These are phyloP conservation scores for Tetraneura akinire DNA, from an alignment of 1,140 invertebrate species.

Conservation along the genomic window DNA sequence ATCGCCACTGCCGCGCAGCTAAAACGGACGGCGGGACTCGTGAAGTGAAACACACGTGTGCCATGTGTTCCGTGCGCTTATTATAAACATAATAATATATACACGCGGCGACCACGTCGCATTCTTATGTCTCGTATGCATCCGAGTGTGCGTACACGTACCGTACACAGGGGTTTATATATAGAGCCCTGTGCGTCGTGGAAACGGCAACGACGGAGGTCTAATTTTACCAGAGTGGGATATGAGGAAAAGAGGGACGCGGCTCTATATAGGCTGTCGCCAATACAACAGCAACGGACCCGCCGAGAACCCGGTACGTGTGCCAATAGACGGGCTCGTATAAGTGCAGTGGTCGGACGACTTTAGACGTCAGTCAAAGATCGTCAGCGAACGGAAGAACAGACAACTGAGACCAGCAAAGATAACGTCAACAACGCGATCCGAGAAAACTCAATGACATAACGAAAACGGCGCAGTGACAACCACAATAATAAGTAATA, in stretches of 20 bases:
- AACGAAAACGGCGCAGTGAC: background rate
- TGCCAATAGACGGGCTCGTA: slow-evolving; percentile 31
- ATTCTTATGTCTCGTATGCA: slow-evolving; percentile 5
- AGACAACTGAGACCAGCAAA: background rate
- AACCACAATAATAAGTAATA: background rate
- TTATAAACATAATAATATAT: slow-evolving; percentile 41
- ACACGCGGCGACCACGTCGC: slow-evolving; percentile 2
- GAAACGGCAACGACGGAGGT: slow-evolving; percentile 1
- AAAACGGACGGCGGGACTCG: too few species aligned
- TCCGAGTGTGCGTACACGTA: background rate
- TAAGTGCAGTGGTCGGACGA: background rate
- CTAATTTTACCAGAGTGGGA: slow-evolving; percentile 1
- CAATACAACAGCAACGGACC: background rate
- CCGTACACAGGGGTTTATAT: background rate
- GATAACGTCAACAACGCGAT: background rate
- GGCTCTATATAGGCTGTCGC: background rate
- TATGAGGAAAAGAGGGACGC: slow-evolving; percentile 5
- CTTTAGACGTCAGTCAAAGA: slow-evolving; percentile 21
- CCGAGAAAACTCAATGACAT: background rate
- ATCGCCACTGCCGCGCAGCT: background rate
- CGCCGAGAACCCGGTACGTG: background rate
- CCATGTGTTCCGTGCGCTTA: slow-evolving; percentile 26
- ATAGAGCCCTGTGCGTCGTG: background rate
- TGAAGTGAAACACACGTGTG: slow-evolving; percentile 1
- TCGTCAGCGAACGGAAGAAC: background rate